These are phyloP conservation scores for Trigoniulus corallinus DNA, from an alignment of 1,140 invertebrate genomes.

Conservation along the genomic window DNA sequence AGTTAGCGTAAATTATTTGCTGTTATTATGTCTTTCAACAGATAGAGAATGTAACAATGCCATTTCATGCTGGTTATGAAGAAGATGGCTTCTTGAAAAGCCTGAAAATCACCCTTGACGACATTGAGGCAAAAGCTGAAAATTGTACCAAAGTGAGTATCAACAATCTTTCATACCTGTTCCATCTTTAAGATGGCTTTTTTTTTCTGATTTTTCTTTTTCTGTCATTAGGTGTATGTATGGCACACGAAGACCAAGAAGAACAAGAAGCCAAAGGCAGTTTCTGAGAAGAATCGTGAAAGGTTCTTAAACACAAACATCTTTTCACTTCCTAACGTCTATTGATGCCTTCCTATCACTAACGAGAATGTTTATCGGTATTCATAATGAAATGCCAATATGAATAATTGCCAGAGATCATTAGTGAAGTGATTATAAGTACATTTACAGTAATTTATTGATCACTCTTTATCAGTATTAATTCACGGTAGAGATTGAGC, in stretches of 20 bases:
- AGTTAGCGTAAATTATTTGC: too few relatives aligned
- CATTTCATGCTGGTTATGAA: conserved; percentile 57
- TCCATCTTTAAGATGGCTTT: too few relatives aligned
- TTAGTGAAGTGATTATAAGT: too few relatives aligned
- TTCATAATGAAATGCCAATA: too few relatives aligned
- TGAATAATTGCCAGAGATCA: too few relatives aligned
- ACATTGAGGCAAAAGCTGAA: conserved; percentile 59
- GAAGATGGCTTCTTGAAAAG: conserved; percentile 66
- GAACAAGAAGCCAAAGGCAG: conserved; percentile 54
- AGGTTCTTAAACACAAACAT: conserved; percentile 4
- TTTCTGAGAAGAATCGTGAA: conserved; percentile 58
- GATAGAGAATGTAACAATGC: conserved; percentile 51
- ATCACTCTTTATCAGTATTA: too few relatives aligned
- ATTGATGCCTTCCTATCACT: too few relatives aligned
- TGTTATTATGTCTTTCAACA: too few relatives aligned
- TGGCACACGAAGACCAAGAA: conserved; percentile 80
- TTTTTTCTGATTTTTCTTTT: not conserved
- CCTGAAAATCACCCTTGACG: conserved; percentile 43
- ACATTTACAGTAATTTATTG: too few relatives aligned
- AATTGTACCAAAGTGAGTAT: conserved; percentile 52
- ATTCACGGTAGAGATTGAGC: too few relatives aligned
- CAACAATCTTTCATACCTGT: too few relatives aligned
- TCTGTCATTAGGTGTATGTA: conserved; percentile 50
- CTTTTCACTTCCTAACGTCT: not conserved
- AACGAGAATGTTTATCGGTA: too few relatives aligned